A percentile compares a stretch with the other conserved stretches of the same genome.
Conservation (phyloP, 2,888 invertebrate species). For the Synergus gifuensis region DNA sequence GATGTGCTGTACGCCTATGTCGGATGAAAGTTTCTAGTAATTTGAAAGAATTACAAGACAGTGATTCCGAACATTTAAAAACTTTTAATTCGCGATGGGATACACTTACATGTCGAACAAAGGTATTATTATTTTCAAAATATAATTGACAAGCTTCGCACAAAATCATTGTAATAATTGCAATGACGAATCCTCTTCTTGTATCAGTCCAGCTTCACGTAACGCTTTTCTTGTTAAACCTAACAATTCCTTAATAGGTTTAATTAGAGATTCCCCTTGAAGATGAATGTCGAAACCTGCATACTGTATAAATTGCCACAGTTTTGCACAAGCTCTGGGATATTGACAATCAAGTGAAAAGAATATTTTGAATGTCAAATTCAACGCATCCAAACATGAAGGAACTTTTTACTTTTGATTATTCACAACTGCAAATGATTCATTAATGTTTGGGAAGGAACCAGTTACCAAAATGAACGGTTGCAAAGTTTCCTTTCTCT, state of each 20-base stretch:
- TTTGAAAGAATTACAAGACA: background rate
- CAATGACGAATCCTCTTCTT: too few species aligned
- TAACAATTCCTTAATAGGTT: background rate
- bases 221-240: background rate
- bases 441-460: background rate
- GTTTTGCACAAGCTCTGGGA: background rate
- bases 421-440: background rate
- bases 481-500: conserved; percentile 10
- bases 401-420: background rate
- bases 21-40: background rate
- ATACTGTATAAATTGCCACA: conserved; percentile 42
- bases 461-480: background rate
- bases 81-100: background rate
- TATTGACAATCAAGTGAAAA: conserved; percentile 41
- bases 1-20: too few species aligned
- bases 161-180: background rate
- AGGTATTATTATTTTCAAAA: background rate
- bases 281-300: conserved; percentile 24
- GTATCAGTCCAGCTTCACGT: background rate
- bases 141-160: background rate
- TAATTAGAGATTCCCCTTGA: background rate
- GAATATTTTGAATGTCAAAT: conserved; percentile 40
- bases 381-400: conserved; percentile 34
- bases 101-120: background rate
- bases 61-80: background rate